Base-by-base conservation (phyloP, 2,888 invertebrate species). In the Eupithecia inturbata region DNA sequence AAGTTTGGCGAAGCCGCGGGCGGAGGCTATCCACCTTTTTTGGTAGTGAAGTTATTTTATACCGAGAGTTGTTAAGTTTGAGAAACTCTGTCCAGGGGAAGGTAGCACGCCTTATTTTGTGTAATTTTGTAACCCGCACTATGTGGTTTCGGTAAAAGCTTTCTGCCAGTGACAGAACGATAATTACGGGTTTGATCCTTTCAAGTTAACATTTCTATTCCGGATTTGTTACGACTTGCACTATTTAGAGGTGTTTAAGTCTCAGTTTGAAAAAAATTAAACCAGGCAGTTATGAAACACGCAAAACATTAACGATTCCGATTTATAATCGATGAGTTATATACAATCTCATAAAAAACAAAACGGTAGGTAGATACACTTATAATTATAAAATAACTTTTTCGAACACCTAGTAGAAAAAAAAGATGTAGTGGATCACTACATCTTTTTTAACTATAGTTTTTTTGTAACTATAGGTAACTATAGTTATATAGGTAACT, bases 21-120 rank as follows among this genome's bases (percentile, higher is more conserved):
- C 12, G 0, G 5, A 57, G 3, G 57, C 26, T 57, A 12, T 22
- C 14, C 57, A 12, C 5, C 0, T 14, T 57, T 26, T 26, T 5
- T 57, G 4, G 0, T 22, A 12, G 22, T 26, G 4, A 57, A 57
- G 1, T 12, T 53, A 53, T 22, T 53, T 53, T 53, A 16, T 36
- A 36, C 36, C 31, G 31, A 31, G 31, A 9, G 12, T 31, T 7
- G 22, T 36, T 22, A 66, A 66, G 39, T 26, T 66, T 66, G 66
- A 66, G 66, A 41, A 36, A 14, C 66, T 22, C 22, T 22, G 66
- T 22, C 3, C 26, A 26, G 67, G 74, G 91, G 89, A 85, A 85
- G 84, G 84, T 85, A 87, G 86, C 88, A 88, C 89, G 83, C 90
- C 88, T 89, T 86, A 88, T 85, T 88, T 88, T 85, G 85, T 85